Percentiles rank a stretch among this genome's conserved stretches.
Conservation (phyloP, 1,140 invertebrate genomes). For the Teleogryllus occipitalis region DNA sequence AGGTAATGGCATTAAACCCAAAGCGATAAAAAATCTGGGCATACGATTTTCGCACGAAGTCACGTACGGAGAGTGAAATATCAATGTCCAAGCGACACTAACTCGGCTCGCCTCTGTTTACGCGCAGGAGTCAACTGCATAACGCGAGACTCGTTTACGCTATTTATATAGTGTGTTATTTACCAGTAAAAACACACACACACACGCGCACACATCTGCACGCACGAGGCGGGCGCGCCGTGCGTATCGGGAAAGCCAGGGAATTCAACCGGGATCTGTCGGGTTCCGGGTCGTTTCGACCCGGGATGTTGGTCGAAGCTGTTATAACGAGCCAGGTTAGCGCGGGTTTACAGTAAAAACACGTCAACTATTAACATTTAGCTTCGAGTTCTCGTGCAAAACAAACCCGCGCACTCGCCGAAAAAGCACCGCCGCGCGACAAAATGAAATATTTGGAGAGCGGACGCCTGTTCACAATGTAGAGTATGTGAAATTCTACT, state of each 20-base stretch:
- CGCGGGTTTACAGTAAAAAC: constrained; percentile 1
- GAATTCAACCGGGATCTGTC: neutral
- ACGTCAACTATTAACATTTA: constrained; percentile 5
- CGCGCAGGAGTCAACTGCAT: neutral
- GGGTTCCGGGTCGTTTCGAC: neutral
- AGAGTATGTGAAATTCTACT: neutral
- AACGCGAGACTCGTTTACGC: neutral
- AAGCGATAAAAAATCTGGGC: neutral
- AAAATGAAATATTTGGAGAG: neutral
- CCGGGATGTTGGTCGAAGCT: neutral
- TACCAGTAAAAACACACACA: neutral
- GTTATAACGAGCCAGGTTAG: neutral
- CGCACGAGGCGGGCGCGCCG: too few relatives aligned
- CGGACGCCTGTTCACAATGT: neutral
- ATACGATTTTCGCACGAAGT: neutral
- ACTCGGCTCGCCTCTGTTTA: neutral
- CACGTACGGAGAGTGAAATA: neutral
- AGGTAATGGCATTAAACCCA: neutral
- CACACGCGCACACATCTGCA: neutral
- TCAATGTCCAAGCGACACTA: neutral
- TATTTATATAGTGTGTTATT: neutral
- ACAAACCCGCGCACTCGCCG: neutral
- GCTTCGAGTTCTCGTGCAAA: neutral
- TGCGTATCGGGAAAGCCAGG: neutral
- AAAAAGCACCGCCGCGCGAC: neutral